Conservation (phyloP, 35 echinoderm and acorn worm species). For the Ptychodera flava region DNA sequence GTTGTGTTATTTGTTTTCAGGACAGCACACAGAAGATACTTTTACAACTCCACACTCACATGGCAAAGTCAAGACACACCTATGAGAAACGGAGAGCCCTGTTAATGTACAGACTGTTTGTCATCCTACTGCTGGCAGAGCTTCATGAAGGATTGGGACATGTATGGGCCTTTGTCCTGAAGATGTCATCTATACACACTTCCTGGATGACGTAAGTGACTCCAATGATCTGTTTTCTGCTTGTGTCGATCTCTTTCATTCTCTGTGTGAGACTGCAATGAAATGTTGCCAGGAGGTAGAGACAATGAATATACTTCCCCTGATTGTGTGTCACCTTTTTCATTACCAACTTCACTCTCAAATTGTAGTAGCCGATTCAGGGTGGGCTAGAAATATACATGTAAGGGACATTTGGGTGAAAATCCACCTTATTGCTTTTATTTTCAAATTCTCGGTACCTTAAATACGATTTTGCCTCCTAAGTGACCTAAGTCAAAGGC, state of each 20-base stretch:
- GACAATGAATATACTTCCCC: no score
- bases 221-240: not conserved
- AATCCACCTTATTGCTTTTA: no score
- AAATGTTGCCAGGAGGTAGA: conserved; percentile 52
- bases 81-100: conserved; percentile 70
- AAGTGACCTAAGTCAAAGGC: no score
- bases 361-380: no score
- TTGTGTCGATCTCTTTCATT: conserved; percentile 43
- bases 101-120: conserved; percentile 71
- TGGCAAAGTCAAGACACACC: conserved; percentile 37
- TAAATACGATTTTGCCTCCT: no score
- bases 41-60: conserved; percentile 46
- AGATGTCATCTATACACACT: conserved; percentile 76
- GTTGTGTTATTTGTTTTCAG: no score
- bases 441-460: no score
- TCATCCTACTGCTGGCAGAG: conserved; percentile 53
- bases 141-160: conserved; percentile 52
- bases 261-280: conserved; percentile 42
- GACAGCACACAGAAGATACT: conserved; percentile 91
- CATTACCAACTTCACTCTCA: no score
- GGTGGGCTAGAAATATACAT: no score
- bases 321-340: no score
- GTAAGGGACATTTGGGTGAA: no score
- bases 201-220: not conserved
- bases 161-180: conserved; percentile 73